A percentile compares a stretch with the other conserved stretches of the same genome.
phyloP scores from a whole-genome alignment of 2,797 vertebrate species.

The Brachymystax lenok region DNA sequence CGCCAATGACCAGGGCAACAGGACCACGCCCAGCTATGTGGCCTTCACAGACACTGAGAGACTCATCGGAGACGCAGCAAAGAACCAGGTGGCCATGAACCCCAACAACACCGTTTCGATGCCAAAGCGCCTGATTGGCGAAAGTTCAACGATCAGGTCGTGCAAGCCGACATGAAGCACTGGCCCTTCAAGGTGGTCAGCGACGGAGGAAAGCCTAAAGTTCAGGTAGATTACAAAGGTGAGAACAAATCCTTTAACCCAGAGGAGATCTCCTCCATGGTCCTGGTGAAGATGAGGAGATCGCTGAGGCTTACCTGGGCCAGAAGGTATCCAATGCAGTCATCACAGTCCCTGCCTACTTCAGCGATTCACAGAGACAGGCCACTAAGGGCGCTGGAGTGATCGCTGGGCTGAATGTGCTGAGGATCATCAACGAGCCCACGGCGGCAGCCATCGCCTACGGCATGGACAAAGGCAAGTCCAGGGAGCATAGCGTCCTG shows the following conservation, averaged over 20 bases:
- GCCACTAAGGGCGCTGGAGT: conserved; percentile 8
- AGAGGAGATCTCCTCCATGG: conserved; percentile 26
- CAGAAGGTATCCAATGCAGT: conserved; percentile 28
- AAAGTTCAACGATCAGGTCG: conserved; percentile 10
- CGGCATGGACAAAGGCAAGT: too few species aligned
- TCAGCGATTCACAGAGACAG: conserved; percentile 5
- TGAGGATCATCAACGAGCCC: conserved; percentile 34
- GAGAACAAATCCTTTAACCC: conserved; percentile 28
- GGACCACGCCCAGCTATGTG: conserved; percentile 28
- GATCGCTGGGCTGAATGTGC: conserved; percentile 11
- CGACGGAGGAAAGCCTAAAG: conserved; percentile 25
- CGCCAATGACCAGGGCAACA: background rate
- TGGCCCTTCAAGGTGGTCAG: conserved; percentile 12
- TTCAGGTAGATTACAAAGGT: conserved; percentile 28
- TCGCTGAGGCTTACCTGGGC: conserved; percentile 29
- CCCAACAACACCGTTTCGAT: background rate
- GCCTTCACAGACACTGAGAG: conserved; percentile 29
- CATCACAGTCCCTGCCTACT: conserved; percentile 21
- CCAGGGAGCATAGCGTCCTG: background rate
- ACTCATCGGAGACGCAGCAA: conserved; percentile 33
- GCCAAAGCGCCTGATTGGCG: conserved; percentile 1
- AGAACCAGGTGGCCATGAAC: conserved; percentile 33
- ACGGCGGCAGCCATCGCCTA: conserved; percentile 8
- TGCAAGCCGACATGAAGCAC: too few species aligned
- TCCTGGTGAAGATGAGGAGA: conserved; percentile 33